A percentile compares a stretch with the other conserved stretches of the same genome.
Evolutionary conservation across 2,113 vertebrate species (phyloP).

Genomic region (Festucalex cinctus): DNA sequence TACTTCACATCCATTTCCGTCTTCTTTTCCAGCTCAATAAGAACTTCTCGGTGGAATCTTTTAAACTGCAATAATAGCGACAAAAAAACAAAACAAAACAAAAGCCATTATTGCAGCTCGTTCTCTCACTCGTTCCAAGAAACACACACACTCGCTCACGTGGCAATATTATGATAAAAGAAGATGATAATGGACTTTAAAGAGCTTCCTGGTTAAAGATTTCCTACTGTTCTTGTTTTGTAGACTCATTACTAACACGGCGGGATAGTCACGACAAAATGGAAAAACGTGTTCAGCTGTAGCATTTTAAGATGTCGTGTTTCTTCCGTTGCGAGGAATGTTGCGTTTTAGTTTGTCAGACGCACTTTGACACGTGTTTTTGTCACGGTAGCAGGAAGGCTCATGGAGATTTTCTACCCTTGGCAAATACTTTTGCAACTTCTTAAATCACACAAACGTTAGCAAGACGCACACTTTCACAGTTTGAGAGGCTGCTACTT

Average conservation of each 20-base stretch:
- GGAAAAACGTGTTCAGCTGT: not conserved
- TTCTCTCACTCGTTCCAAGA: not conserved
- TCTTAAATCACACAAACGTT: not conserved
- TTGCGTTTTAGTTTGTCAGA: not conserved
- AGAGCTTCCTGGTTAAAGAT: slow-evolving; percentile 55
- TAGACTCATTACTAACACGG: not conserved
- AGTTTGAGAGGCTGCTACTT: too few relatives aligned
- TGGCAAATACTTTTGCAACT: slow-evolving; percentile 11
- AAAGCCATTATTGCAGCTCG: slow-evolving; percentile 13
- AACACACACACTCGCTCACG: slow-evolving; percentile 10
- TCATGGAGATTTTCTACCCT: not conserved
- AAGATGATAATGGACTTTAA: slow-evolving; percentile 20
- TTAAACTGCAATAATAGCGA: slow-evolving; percentile 78
- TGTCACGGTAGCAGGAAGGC: not conserved
- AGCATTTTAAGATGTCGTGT: not conserved
- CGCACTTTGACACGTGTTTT: not conserved
- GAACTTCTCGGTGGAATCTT: slow-evolving; percentile 89
- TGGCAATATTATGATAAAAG: slow-evolving; percentile 15
- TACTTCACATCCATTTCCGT: slow-evolving; percentile 96
- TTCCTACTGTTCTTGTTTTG: slow-evolving; percentile 22
- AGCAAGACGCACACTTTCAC: too few relatives aligned
- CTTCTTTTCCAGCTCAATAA: slow-evolving; percentile 91
- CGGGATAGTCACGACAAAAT: not conserved
- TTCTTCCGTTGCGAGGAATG: not conserved
- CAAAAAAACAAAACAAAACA: slow-evolving; percentile 14